Evolutionary conservation across 2,888 invertebrate genomes (phyloP).

Genomic region (Criorhina ranunculi): DNA sequence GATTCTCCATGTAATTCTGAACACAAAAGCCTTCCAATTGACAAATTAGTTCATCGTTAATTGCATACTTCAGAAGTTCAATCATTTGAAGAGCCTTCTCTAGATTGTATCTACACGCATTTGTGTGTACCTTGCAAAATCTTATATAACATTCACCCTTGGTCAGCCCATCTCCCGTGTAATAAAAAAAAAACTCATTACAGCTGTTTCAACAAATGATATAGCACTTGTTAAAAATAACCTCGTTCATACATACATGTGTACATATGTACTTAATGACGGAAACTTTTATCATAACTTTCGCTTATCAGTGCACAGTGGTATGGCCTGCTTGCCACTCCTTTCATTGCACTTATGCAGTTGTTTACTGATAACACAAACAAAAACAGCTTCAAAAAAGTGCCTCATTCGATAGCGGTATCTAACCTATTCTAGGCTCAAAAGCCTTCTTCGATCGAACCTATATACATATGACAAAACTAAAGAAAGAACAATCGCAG

Average conservation of each 20-base stretch:
- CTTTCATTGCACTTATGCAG: constrained; percentile 67
- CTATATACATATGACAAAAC: constrained; percentile 14
- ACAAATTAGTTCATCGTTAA: background rate
- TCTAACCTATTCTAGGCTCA: constrained; percentile 5
- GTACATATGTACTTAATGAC: constrained; percentile 17
- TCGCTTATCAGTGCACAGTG: constrained; percentile 39
- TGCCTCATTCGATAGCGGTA: constrained; percentile 31
- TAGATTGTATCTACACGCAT: background rate
- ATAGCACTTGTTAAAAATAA: constrained; percentile 16
- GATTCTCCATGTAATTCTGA: no score
- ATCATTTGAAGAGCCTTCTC: constrained; percentile 1
- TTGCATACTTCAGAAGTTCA: background rate
- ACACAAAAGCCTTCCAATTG: background rate
- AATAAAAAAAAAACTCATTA: constrained; percentile 14
- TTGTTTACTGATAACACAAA: constrained; percentile 49
- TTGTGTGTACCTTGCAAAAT: background rate
- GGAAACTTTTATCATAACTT: constrained; percentile 62
- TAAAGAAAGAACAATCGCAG: background rate
- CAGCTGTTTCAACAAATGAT: constrained; percentile 50
- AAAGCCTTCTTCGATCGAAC: constrained; percentile 1
- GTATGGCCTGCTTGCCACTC: constrained; percentile 37
- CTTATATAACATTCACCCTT: background rate
- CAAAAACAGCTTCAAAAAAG: constrained; percentile 6
- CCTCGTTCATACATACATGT: background rate
- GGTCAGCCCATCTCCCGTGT: constrained; percentile 1